Conservation (phyloP, 2,888 invertebrate genomes). For the Microctonus brassicae region DNA sequence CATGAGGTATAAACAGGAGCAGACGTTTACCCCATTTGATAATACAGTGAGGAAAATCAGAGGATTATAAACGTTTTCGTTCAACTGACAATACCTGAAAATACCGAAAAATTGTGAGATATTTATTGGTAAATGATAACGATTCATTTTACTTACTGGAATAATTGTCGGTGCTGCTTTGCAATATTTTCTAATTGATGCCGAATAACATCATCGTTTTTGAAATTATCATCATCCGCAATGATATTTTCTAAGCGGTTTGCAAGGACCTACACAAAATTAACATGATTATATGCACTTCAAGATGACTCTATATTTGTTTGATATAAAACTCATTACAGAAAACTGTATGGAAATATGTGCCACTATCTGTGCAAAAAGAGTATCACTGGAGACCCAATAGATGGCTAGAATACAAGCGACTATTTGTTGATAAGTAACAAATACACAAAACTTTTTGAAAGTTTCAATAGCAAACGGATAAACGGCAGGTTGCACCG, state of each 20-base stretch:
- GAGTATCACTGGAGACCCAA: no score
- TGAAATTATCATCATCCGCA: not conserved
- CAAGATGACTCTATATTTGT: no score
- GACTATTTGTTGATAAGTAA: no score
- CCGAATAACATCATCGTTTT: not conserved
- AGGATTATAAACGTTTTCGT: conserved; percentile 14
- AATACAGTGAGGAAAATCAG: conserved; percentile 19
- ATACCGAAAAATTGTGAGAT: not conserved
- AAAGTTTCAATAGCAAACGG: no score
- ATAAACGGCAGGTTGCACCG: no score
- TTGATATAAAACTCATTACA: no score
- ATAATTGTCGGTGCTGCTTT: not conserved
- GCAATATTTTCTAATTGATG: not conserved
- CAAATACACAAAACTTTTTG: no score
- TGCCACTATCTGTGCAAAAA: no score
- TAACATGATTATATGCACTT: no score
- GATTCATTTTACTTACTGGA: not conserved
- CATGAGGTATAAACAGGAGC: conserved; percentile 21
- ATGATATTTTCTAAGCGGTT: not conserved
- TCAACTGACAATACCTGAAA: not conserved
- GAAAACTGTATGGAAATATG: no score
- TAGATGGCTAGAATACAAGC: no score
- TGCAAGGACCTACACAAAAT: not conserved
- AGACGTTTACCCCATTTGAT: conserved; percentile 14
- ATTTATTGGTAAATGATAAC: not conserved